Evolutionary conservation across 2,113 vertebrate species (phyloP).

Genomic region (Nymphicus hollandicus): DNA sequence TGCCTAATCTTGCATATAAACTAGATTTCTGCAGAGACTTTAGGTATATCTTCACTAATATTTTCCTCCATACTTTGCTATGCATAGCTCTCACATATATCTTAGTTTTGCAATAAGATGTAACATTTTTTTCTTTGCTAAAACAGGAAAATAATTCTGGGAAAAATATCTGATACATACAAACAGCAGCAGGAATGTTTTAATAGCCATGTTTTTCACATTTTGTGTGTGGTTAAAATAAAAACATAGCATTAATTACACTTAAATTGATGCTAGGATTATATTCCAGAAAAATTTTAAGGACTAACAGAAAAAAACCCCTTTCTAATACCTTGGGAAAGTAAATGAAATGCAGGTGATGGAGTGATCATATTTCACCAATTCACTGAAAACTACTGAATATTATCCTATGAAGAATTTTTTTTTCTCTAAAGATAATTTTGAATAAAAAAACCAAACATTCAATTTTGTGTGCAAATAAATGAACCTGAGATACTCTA

Average conservation of each 20-base stretch:
- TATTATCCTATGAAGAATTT: constrained; percentile 49
- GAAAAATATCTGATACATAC: background rate
- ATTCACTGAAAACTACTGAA: constrained; percentile 45
- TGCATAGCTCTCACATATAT: background rate
- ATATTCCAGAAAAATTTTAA: constrained; percentile 68
- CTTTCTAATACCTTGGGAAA: constrained; percentile 75
- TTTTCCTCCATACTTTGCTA: background rate
- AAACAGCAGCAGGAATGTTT: background rate
- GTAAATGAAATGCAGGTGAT: constrained; percentile 71
- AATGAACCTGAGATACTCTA: background rate
- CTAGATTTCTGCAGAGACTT: background rate
- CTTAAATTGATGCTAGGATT: constrained; percentile 72
- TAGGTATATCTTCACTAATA: background rate
- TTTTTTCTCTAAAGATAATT: constrained; percentile 64
- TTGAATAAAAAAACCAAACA: constrained; percentile 64
- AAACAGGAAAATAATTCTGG: background rate
- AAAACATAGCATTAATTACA: constrained; percentile 73
- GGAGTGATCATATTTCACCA: constrained; percentile 64
- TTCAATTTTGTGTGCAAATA: constrained; percentile 28
- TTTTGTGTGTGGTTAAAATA: constrained; percentile 32
- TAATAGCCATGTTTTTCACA: constrained; percentile 2
- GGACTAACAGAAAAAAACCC: constrained; percentile 46
- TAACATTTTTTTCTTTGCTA: background rate
- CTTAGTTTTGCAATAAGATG: background rate
- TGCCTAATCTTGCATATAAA: background rate